Conservation (phyloP, 2,113 vertebrate species). For the Elephantulus edwardii region DNA sequence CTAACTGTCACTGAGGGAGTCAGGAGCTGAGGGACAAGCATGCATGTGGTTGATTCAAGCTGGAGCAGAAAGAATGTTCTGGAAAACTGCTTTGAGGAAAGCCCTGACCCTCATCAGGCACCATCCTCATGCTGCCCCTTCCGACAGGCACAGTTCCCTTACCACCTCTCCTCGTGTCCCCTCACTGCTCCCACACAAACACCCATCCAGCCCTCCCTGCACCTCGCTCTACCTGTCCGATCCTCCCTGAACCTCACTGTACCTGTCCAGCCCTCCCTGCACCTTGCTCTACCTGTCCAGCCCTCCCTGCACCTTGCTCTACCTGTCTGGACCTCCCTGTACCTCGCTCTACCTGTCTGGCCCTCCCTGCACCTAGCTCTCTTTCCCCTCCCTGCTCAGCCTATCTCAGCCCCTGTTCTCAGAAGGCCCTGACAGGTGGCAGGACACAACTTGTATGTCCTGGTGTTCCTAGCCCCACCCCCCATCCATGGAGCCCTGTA, state of each 20-base stretch:
- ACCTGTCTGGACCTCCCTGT: neutral
- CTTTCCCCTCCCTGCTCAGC: neutral
- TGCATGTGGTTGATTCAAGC: accelerated
- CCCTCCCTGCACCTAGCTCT: neutral
- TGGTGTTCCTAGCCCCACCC: neutral
- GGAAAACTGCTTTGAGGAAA: neutral
- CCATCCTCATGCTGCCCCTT: neutral
- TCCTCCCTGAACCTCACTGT: too few relatives aligned
- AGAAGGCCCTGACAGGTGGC: too few relatives aligned
- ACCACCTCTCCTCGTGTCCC: neutral
- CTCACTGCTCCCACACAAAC: accelerated
- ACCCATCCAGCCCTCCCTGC: neutral
- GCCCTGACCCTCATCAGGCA: neutral
- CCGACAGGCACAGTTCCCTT: neutral
- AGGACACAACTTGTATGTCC: too few relatives aligned
- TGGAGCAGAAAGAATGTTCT: neutral
- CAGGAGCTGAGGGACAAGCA: neutral
- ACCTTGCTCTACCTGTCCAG: neutral
- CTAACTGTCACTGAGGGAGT: neutral
- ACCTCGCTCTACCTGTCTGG: neutral
- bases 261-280: neutral
- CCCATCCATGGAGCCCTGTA: neutral
- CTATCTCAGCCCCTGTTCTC: neutral
- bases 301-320: too few relatives aligned
- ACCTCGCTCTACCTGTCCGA: neutral